These are phyloP conservation scores for Polyommatus icarus DNA, from an alignment of 2,888 invertebrate species.

Conservation along the genomic window DNA sequence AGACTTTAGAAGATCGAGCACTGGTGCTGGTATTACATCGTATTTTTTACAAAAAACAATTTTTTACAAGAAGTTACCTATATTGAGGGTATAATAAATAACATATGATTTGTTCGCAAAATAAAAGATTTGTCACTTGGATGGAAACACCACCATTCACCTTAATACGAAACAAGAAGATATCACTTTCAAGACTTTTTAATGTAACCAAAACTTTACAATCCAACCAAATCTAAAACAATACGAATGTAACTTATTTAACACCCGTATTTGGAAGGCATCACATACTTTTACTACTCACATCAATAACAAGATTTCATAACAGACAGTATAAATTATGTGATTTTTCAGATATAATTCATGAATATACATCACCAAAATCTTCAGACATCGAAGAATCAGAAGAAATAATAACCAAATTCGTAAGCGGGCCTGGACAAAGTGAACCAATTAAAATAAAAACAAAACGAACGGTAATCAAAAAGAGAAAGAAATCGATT, in stretches of 20 bases:
- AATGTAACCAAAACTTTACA: too few species aligned
- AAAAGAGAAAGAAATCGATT: slow-evolving; percentile 61
- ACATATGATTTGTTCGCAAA: too few species aligned
- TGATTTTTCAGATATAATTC: slow-evolving; percentile 37
- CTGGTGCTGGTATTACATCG: too few species aligned
- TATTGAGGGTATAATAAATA: too few species aligned
- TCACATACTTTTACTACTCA: neutral
- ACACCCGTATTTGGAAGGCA: neutral
- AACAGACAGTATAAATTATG: neutral
- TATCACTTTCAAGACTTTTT: too few species aligned
- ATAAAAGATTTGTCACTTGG: too few species aligned
- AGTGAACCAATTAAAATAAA: slow-evolving; percentile 78
- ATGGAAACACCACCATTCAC: too few species aligned
- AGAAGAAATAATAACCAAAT: slow-evolving; percentile 82
- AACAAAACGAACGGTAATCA: slow-evolving; percentile 79
- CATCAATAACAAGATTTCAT: neutral
- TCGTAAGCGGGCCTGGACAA: slow-evolving; percentile 72
- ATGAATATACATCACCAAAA: slow-evolving; percentile 51
- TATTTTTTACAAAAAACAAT: too few species aligned
- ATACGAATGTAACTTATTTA: neutral
- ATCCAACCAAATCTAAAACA: too few species aligned
- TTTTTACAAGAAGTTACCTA: too few species aligned
- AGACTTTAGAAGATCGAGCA: too few species aligned
- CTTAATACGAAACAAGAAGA: too few species aligned
- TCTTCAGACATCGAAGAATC: slow-evolving; percentile 77